Evolutionary conservation across 2,797 vertebrate species (phyloP).

Genomic region (Periophthalmus magnuspinnatus): DNA sequence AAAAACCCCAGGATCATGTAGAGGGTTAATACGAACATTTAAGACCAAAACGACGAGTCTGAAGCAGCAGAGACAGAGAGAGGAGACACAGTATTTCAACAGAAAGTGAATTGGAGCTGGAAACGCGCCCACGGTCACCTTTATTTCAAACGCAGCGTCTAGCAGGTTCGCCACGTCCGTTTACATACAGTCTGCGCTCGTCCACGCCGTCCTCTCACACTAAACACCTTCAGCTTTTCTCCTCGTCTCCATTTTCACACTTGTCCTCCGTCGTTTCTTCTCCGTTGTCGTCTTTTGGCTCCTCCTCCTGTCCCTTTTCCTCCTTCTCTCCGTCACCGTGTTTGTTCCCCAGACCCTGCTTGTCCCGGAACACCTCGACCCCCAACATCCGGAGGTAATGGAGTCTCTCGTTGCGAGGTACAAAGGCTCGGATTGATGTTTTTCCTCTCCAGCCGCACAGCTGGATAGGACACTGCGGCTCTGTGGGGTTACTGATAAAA

Average conservation of each 20-base stretch:
- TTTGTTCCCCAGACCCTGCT: slow-evolving; percentile 66
- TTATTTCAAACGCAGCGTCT: too few relatives aligned
- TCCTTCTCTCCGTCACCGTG: slow-evolving; percentile 57
- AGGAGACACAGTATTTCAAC: too few relatives aligned
- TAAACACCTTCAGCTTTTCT: slow-evolving; percentile 36
- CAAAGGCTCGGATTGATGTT: slow-evolving; percentile 94
- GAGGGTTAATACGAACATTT: too few relatives aligned
- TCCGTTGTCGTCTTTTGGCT: slow-evolving; percentile 36
- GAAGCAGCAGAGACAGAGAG: too few relatives aligned
- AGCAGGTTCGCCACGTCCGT: too few relatives aligned
- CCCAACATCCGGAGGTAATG: slow-evolving; percentile 98
- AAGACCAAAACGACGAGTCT: too few relatives aligned
- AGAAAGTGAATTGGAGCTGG: too few relatives aligned
- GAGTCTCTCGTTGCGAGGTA: slow-evolving; percentile 91
- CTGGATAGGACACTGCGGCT: slow-evolving; percentile 92
- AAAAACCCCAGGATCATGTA: too few relatives aligned
- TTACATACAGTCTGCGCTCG: not conserved
- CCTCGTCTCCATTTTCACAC: slow-evolving; percentile 17
- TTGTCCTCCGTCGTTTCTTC: slow-evolving; percentile 47
- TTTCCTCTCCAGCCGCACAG: slow-evolving; percentile 97
- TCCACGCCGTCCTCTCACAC: slow-evolving; percentile 13
- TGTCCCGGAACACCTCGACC: slow-evolving; percentile 85
- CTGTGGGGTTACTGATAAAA: slow-evolving; percentile 74
- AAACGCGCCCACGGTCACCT: too few relatives aligned
- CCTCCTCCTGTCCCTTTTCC: slow-evolving; percentile 23